phyloP scores from a whole-genome alignment of 2,113 vertebrate genomes.

The Pica pica region DNA sequence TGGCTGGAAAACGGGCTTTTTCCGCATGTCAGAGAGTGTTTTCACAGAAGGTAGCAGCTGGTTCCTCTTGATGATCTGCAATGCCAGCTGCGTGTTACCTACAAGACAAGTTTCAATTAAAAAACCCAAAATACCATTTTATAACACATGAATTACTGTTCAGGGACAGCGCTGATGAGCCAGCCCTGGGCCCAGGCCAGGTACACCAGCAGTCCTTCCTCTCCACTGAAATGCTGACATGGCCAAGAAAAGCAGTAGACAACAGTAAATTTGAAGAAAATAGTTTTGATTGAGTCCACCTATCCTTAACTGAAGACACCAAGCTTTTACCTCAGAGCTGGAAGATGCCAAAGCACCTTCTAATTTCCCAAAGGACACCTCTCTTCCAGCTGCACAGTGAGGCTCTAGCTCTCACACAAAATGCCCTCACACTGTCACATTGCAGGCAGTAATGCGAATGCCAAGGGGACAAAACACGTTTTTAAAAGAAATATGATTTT shows the following conservation, averaged over 20 bases:
- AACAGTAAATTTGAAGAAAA: neutral
- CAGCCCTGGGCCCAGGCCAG: neutral
- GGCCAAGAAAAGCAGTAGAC: neutral
- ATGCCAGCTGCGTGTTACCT: constrained; percentile 97
- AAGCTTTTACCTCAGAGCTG: neutral
- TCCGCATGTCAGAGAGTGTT: constrained; percentile 82
- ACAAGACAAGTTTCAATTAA: neutral
- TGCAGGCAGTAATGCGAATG: neutral
- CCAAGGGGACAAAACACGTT: neutral
- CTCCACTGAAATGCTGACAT: neutral
- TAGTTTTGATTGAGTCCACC: neutral
- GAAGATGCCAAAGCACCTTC: neutral
- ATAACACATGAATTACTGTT: rapidly evolving
- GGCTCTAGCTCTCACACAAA: neutral
- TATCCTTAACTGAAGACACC: neutral
- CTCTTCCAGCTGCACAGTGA: neutral
- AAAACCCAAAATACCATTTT: neutral
- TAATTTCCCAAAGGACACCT: neutral
- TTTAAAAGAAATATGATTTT: neutral
- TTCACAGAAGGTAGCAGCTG: constrained; percentile 88
- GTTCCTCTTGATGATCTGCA: constrained; percentile 99
- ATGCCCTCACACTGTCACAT: neutral
- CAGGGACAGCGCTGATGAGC: neutral
- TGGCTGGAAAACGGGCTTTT: constrained; percentile 81
- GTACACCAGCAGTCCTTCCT: rapidly evolving